phyloP scores from a whole-genome alignment of 1,140 invertebrate genomes.

The Melitaea cinxia region DNA sequence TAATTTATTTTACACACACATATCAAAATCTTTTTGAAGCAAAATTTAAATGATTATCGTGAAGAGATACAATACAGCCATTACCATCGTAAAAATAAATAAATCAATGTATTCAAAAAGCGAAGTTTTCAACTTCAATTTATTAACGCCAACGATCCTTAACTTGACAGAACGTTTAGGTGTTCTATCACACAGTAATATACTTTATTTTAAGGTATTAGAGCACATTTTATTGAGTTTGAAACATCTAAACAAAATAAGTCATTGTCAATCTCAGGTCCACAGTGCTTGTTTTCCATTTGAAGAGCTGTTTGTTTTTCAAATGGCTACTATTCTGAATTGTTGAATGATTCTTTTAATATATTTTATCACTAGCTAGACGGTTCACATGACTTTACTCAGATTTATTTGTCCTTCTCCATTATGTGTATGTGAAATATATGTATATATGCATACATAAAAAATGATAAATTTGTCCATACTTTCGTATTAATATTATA shows the following conservation, averaged over 20 bases:
- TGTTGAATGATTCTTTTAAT: neutral
- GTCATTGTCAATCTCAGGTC: constrained; percentile 34
- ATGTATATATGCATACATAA: no score
- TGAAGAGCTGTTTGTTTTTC: constrained; percentile 20
- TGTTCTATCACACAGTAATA: constrained; percentile 7
- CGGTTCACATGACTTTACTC: no score
- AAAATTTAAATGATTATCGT: no score
- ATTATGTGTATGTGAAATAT: no score
- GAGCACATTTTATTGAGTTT: neutral
- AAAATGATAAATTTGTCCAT: no score
- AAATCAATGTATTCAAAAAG: constrained; percentile 15
- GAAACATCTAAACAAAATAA: constrained; percentile 24
- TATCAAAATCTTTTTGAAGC: no score
- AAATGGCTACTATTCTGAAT: constrained; percentile 17
- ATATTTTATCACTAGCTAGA: neutral
- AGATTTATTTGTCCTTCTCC: no score
- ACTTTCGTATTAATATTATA: no score
- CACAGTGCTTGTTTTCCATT: constrained; percentile 24
- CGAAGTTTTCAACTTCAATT: constrained; percentile 24
- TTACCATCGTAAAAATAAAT: constrained; percentile 6
- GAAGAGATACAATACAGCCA: no score
- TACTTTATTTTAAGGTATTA: constrained; percentile 13
- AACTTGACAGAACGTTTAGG: constrained; percentile 32
- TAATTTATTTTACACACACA: no score
- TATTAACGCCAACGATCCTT: constrained; percentile 32